Evolutionary conservation across 2,797 vertebrate genomes (phyloP).

Genomic region (Tarsius wallacei): DNA sequence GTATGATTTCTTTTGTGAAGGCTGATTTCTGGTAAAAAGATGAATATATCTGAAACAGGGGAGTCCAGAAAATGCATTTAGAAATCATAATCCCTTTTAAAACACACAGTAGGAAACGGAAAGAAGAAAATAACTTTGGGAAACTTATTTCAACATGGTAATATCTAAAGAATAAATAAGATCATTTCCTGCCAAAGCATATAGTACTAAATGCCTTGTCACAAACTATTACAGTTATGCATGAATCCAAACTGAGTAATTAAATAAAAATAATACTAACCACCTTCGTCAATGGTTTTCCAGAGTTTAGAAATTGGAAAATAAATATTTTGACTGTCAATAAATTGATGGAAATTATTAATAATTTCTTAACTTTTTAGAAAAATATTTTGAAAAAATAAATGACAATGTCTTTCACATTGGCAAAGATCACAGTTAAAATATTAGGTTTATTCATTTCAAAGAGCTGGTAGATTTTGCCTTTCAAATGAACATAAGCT

Average conservation of each 20-base stretch:
- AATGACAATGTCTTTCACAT: not conserved
- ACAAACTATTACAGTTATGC: not conserved
- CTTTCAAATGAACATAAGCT: not conserved
- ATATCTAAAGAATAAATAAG: slow-evolving; percentile 44
- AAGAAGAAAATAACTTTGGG: slow-evolving; percentile 28
- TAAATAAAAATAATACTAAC: not conserved
- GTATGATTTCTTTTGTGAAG: slow-evolving; percentile 62
- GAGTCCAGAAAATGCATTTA: not conserved
- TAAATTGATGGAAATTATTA: not conserved
- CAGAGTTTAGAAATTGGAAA: not conserved
- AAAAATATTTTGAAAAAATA: not conserved
- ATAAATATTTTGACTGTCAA: slow-evolving; percentile 11
- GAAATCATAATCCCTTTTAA: slow-evolving; percentile 38
- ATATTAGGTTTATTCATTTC: slow-evolving; percentile 5
- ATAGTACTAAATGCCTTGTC: not conserved
- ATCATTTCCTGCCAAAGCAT: not conserved
- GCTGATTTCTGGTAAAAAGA: slow-evolving; percentile 40
- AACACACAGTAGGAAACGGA: not conserved
- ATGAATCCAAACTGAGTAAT: not conserved
- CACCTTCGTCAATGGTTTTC: not conserved
- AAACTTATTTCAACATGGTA: not conserved
- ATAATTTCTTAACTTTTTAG: not conserved
- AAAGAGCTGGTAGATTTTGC: not conserved
- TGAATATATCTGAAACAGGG: not conserved
- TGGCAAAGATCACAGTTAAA: not conserved